Evolutionary conservation across 2,888 invertebrate genomes (phyloP), one percentile per base, ranked within the genome.

Genomic region (Galerucella calmariensis): DNA sequence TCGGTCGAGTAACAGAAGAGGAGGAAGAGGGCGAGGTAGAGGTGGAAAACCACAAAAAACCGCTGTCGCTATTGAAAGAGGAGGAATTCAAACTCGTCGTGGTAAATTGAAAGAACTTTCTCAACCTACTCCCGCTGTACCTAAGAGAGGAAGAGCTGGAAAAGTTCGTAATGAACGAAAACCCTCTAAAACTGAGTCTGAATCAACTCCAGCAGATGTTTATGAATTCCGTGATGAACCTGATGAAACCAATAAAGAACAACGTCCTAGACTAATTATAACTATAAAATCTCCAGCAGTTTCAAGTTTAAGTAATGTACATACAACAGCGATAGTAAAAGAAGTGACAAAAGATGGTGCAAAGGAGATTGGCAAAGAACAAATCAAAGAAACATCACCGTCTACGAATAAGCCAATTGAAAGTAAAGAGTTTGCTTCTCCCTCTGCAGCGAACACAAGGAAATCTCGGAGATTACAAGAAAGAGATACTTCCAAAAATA

Each of bases 181-280:
- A 85, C 83, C 88, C 0, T 88, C 88, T 3, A 89, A 89, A 82
- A 88, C 88, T 11, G 91, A 89, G 79, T 90, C 89, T 80, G 91
- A 91, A 80, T 87, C 90, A 67, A 90, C 92, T 0, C 77, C 83
- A 10, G 92, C 94, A 11, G 97, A 97, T 84, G 91, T 97, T 3
- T 97, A 97, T 84, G 97, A 97, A 85, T 97, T 97, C 85, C 93
- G 94, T 80, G 97, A 97, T 84, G 97, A 97, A 85, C 94, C 95
- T 6, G 94, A 94, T 58, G 96, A 97, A 83, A 87, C 85, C 62
- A 90, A 92, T 41, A 88, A 88, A 74, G 91, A 92, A 83, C 87
- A 89, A 72, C 90, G 95, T 27, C 95, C 95, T 0, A 89, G 95
- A 58, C 88, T 95, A 63, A 94, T 95, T 80, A 88, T 95, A 61